Base-by-base conservation (phyloP, 92 coral and sea anemone genomes). In the Epizoanthus scotinus region DNA sequence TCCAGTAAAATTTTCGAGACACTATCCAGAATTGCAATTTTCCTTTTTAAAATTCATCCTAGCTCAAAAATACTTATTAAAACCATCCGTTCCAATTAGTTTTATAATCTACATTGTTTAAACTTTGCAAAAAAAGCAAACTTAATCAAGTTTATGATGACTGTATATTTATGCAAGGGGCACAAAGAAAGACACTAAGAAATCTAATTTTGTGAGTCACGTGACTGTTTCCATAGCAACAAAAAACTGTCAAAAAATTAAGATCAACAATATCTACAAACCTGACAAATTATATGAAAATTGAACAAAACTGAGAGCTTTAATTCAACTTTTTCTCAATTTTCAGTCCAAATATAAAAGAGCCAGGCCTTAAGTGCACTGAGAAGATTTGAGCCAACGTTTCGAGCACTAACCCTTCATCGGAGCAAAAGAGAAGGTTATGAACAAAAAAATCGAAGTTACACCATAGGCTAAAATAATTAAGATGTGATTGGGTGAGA, bases 281-380 rank as follows among this genome's bases (percentile, higher is more conserved):
- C 77, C 5, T 71, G 40, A 20, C 77, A 71, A 71, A 1, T 71
- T 53, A 19, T 25, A 26, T 71, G 63, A 53, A 53, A 71, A 26
- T 71, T 44, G 78, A 53, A 22, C 13, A 22, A 69, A 69, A 6
- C 79, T 74, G 42, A 25, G 67, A 60, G 49, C 50, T 27, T 53
- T 54, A 3, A 73, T 14, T 18, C 4, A 19, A 17, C 54, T 56
- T 74, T 74, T 31, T 56, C 28, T 13, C 24, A 9, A 56, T 55
- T 73, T 73, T 67, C 24, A 60, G 80, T 17, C 38, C 29, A 55
- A 73, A 5, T 36, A 55, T 20, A 60, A 24, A 19, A 1, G 80
- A 73, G 66, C 80, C 66, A 73, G 12, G 66, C 79, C 63, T 73
- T 73, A 73, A 73, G 65, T 73, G 54, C 67, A 28, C 66, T 56